A percentile compares a stretch with the other conserved stretches of the same genome.
phyloP scores from a whole-genome alignment of 2,113 vertebrate genomes.

The Reinhardtius hippoglossoides region DNA sequence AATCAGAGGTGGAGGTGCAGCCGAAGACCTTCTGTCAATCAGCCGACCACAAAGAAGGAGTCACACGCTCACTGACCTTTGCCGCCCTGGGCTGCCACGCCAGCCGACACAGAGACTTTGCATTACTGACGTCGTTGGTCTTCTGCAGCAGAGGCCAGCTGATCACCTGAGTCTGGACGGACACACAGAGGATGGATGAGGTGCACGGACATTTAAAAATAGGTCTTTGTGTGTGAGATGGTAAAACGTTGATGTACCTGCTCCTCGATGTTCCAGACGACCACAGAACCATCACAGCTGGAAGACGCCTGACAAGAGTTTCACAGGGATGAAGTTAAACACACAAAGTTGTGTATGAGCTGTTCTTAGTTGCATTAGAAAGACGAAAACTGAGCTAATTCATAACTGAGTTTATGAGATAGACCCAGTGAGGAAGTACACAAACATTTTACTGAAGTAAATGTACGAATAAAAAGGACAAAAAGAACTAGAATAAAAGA shows the following conservation, averaged over 20 bases:
- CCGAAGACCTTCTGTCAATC: no score
- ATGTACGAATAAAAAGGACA: no score
- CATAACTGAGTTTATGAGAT: no score
- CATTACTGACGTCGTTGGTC: constrained; percentile 89
- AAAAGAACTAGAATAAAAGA: no score
- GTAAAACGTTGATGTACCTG: constrained; percentile 83
- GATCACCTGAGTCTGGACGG: constrained; percentile 83
- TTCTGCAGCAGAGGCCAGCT: constrained; percentile 91
- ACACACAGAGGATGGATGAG: constrained; percentile 15
- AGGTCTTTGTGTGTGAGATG: background rate
- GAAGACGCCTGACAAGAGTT: constrained; percentile 86
- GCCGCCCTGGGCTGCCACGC: constrained; percentile 89
- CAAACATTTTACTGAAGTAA: no score
- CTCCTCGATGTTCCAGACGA: constrained; percentile 91
- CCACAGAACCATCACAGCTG: constrained; percentile 94
- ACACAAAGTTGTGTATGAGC: background rate
- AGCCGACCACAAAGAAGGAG: background rate
- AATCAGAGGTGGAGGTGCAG: no score
- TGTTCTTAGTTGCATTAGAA: no score
- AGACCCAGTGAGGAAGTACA: no score
- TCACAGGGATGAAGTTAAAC: background rate
- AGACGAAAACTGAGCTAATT: no score
- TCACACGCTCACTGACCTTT: constrained; percentile 80
- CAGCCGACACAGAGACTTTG: constrained; percentile 93
- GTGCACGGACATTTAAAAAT: background rate